phyloP scores from a whole-genome alignment of 2,113 vertebrate genomes.

The Dasypus novemcinctus region DNA sequence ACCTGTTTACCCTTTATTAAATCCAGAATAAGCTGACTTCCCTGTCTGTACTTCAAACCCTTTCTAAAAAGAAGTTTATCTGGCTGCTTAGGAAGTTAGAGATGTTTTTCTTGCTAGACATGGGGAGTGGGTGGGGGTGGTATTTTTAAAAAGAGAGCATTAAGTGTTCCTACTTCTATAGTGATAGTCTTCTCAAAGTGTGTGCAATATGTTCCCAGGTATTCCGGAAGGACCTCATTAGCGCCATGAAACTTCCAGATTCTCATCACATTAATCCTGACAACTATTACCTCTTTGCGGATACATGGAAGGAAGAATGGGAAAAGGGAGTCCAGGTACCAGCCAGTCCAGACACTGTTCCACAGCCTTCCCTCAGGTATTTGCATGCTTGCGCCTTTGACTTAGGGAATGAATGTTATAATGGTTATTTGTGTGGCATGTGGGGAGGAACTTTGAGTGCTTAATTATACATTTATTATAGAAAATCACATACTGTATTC shows the following conservation, averaged over 20 bases:
- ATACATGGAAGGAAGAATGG: slow-evolving; percentile 99
- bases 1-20: slow-evolving; percentile 47
- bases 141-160: slow-evolving; percentile 39
- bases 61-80: slow-evolving; percentile 38
- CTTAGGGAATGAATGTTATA: slow-evolving; percentile 13
- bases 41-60: neutral
- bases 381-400: slow-evolving; percentile 37
- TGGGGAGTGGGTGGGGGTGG: neutral
- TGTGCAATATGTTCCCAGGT: slow-evolving; percentile 85
- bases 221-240: slow-evolving; percentile 99
- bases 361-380: slow-evolving; percentile 93
- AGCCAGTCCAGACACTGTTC: slow-evolving; percentile 93
- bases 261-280: slow-evolving; percentile 94
- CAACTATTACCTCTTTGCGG: slow-evolving; percentile 94
- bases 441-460: neutral
- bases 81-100: slow-evolving; percentile 36
- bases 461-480: slow-evolving; percentile 25
- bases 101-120: slow-evolving; percentile 15
- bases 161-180: neutral
- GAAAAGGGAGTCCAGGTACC: slow-evolving; percentile 98
- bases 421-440: neutral
- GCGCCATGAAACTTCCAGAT: slow-evolving; percentile 99
- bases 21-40: slow-evolving; percentile 9
- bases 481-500: slow-evolving; percentile 26
- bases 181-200: slow-evolving; percentile 28